Percentiles rank a stretch among this genome's conserved stretches.
phyloP scores from a whole-genome alignment of 1,140 invertebrate species.

The Zaprionus camerounensis region DNA sequence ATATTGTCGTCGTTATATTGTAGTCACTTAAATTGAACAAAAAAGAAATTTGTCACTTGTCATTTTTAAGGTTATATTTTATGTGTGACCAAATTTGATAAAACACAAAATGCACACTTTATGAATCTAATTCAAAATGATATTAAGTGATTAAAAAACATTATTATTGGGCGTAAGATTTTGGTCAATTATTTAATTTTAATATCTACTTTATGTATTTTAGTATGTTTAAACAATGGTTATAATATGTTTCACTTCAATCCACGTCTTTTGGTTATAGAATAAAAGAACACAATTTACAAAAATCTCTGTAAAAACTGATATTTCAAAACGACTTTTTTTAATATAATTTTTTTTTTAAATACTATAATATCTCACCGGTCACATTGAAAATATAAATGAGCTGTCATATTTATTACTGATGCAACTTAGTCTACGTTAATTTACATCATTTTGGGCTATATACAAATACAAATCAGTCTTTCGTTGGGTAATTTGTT shows the following conservation, averaged over 20 bases:
- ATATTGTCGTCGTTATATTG: conserved; percentile 41
- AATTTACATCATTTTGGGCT: conserved; percentile 7
- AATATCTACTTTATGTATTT: background rate
- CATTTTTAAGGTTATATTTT: conserved; percentile 76
- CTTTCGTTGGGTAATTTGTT: conserved; percentile 1
- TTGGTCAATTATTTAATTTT: background rate
- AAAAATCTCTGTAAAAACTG: background rate
- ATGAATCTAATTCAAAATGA: conserved; percentile 15
- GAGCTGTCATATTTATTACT: conserved; percentile 35
- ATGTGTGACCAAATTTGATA: conserved; percentile 57
- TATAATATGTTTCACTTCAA: background rate
- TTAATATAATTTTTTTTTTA: background rate
- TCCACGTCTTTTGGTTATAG: background rate
- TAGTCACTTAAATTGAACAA: conserved; percentile 67
- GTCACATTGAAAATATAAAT: conserved; percentile 32
- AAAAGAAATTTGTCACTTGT: conserved; percentile 79
- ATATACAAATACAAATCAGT: background rate
- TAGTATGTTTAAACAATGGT: background rate
- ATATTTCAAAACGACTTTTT: background rate
- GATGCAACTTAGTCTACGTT: conserved; percentile 18
- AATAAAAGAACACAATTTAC: background rate
- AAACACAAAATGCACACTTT: conserved; percentile 29
- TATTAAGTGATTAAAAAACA: background rate
- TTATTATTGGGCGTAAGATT: background rate
- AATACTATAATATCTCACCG: conserved; percentile 29